phyloP scores from a whole-genome alignment of 2,888 invertebrate species.

The Melanostoma scalare region DNA sequence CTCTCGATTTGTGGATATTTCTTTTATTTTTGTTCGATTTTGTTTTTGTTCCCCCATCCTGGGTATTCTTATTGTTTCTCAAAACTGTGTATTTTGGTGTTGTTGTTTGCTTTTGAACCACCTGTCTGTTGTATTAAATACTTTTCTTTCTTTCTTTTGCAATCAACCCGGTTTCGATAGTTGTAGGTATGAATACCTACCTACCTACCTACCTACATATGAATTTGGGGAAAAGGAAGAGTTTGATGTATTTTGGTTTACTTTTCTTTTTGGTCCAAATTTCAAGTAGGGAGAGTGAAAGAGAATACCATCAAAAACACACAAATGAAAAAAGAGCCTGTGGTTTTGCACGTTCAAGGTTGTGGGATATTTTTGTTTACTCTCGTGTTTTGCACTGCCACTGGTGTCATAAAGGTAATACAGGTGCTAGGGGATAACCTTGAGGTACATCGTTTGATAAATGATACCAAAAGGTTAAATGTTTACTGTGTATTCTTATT shows the following conservation, averaged over 20 bases:
- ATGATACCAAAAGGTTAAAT: neutral
- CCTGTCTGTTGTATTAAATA: conserved; percentile 60
- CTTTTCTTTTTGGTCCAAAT: conserved; percentile 18
- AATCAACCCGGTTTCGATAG: conserved; percentile 24
- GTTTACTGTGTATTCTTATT: neutral
- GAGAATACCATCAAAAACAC: neutral
- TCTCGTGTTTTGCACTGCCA: conserved; percentile 23
- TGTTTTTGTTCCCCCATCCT: conserved; percentile 37
- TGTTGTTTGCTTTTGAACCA: conserved; percentile 54
- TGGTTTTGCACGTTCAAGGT: conserved; percentile 62
- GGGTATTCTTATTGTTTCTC: conserved; percentile 34
- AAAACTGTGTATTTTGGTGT: conserved; percentile 33
- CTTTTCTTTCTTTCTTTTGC: conserved; percentile 4
- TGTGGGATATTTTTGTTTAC: conserved; percentile 56
- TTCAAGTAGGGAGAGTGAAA: conserved; percentile 37
- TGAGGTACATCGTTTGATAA: conserved; percentile 45
- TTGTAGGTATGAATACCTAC: neutral
- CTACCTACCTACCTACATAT: neutral
- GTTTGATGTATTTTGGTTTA: conserved; percentile 38
- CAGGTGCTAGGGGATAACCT: conserved; percentile 52
- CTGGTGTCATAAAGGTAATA: conserved; percentile 13
- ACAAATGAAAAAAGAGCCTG: conserved; percentile 20
- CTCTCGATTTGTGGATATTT: neutral
- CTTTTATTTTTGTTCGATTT: conserved; percentile 35
- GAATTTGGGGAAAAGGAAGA: conserved; percentile 38